phyloP scores from a whole-genome alignment of 2,888 invertebrate species.

The Trichopoda pennipes region DNA sequence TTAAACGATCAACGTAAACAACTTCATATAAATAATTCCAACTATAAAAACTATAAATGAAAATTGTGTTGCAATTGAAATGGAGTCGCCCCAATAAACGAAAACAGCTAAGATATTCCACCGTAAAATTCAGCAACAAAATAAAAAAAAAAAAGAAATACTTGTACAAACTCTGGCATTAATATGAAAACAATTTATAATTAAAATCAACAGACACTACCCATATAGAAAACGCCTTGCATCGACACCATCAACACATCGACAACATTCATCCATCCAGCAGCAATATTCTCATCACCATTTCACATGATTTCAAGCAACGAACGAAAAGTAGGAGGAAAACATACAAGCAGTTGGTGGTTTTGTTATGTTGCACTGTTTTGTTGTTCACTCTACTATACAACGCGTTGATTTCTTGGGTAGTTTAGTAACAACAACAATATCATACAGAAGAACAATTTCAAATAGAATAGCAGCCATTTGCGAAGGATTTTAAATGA shows the following conservation, averaged over 20 bases:
- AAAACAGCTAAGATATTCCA: constrained; percentile 21
- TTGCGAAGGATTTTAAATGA: too few relatives aligned
- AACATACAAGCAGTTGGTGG: not conserved
- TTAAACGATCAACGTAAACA: constrained; percentile 68
- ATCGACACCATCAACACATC: constrained; percentile 53
- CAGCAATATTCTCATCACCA: constrained; percentile 9
- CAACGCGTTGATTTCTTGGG: not conserved
- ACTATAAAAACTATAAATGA: constrained; percentile 15
- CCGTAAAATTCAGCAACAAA: constrained; percentile 14
- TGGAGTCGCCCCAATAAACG: constrained; percentile 29
- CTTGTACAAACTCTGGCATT: constrained; percentile 48
- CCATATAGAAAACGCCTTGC: constrained; percentile 40
- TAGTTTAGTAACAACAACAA: too few relatives aligned
- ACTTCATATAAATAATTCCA: constrained; percentile 59
- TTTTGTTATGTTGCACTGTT: not conserved
- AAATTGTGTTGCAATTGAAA: constrained; percentile 46
- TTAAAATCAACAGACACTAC: constrained; percentile 60
- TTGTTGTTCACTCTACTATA: not conserved
- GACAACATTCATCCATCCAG: constrained; percentile 9
- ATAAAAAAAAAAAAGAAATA: constrained; percentile 10
- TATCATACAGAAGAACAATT: too few relatives aligned
- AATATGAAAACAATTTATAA: constrained; percentile 68
- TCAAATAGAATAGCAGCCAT: too few relatives aligned
- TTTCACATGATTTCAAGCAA: not conserved
- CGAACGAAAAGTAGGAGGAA: constrained; percentile 1